Evolutionary conservation across 2,113 vertebrate species (phyloP).

Genomic region (Dascyllus trimaculatus): DNA sequence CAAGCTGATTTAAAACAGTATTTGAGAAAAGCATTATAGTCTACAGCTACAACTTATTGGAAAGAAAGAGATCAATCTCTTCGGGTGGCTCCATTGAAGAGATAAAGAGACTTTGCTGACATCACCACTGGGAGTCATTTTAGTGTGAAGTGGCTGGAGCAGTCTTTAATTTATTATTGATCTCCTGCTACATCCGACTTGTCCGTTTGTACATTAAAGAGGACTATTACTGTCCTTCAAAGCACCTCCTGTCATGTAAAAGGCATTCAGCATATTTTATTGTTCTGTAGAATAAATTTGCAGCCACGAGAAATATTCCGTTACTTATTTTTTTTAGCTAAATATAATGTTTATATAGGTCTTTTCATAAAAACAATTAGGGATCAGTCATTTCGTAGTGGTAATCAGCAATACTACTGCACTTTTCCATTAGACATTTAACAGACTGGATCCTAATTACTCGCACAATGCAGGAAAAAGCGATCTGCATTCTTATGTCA

Average conservation of each 20-base stretch:
- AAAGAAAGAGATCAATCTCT: conserved; percentile 32
- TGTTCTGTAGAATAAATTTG: conserved; percentile 29
- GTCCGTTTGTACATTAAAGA: conserved; percentile 62
- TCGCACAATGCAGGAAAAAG: not conserved
- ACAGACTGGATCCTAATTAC: conserved; percentile 5
- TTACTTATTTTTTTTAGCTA: conserved; percentile 18
- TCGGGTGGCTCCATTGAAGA: conserved; percentile 38
- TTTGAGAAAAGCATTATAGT: not conserved
- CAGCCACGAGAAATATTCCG: not conserved
- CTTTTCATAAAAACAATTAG: conserved; percentile 33
- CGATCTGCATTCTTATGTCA: conserved; percentile 1
- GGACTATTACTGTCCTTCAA: conserved; percentile 64
- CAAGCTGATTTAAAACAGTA: not conserved
- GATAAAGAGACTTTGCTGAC: conserved; percentile 62
- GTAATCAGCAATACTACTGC: conserved; percentile 2
- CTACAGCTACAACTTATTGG: not conserved
- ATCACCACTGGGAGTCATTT: conserved; percentile 63
- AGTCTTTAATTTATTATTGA: conserved; percentile 78
- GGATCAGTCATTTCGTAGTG: not conserved
- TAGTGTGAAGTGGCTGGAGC: conserved; percentile 53
- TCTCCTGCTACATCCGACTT: conserved; percentile 66
- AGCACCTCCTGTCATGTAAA: conserved; percentile 60
- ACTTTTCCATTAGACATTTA: conserved; percentile 37
- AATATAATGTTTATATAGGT: conserved; percentile 55
- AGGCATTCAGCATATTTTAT: conserved; percentile 57